A percentile compares a stretch with the other conserved stretches of the same genome.
These are phyloP conservation scores for Pyrrhia umbra DNA, from an alignment of 2,888 invertebrate species.

Conservation along the genomic window DNA sequence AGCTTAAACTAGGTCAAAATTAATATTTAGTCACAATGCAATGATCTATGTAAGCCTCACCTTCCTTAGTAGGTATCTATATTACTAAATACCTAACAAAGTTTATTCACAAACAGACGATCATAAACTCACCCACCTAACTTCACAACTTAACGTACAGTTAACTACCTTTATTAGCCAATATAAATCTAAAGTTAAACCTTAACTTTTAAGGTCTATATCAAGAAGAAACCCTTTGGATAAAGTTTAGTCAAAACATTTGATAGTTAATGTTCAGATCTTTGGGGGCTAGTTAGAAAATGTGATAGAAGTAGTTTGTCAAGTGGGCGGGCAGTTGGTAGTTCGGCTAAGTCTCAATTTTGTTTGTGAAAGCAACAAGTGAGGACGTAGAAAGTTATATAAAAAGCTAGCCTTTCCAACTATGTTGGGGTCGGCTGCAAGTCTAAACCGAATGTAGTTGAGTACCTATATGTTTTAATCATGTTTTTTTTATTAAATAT, in stretches of 20 bases:
- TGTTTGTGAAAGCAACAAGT: conserved; percentile 39
- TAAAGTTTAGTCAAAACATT: conserved; percentile 53
- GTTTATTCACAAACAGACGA: neutral
- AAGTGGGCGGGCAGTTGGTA: conserved; percentile 17
- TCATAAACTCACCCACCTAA: conserved; percentile 28
- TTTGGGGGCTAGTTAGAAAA: conserved; percentile 26
- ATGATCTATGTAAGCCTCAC: neutral
- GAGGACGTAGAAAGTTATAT: neutral
- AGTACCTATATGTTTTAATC: too few relatives aligned
- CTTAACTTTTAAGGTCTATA: conserved; percentile 67
- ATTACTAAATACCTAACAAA: neutral
- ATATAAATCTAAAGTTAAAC: conserved; percentile 59
- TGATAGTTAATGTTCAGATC: conserved; percentile 38
- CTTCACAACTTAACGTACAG: conserved; percentile 22
- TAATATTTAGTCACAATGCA: too few relatives aligned
- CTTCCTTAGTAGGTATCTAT: neutral
- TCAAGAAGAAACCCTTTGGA: conserved; percentile 63
- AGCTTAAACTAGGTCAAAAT: too few relatives aligned
- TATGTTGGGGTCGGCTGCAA: too few relatives aligned
- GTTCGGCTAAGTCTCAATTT: conserved; percentile 4
- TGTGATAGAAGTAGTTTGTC: conserved; percentile 32
- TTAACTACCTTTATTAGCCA: conserved; percentile 52
- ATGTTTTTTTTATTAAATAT: too few relatives aligned
- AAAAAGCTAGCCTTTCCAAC: too few relatives aligned
- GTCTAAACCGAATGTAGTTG: neutral